phyloP scores from a whole-genome alignment of 1,140 invertebrate genomes.

The Drosophila baimaii region DNA sequence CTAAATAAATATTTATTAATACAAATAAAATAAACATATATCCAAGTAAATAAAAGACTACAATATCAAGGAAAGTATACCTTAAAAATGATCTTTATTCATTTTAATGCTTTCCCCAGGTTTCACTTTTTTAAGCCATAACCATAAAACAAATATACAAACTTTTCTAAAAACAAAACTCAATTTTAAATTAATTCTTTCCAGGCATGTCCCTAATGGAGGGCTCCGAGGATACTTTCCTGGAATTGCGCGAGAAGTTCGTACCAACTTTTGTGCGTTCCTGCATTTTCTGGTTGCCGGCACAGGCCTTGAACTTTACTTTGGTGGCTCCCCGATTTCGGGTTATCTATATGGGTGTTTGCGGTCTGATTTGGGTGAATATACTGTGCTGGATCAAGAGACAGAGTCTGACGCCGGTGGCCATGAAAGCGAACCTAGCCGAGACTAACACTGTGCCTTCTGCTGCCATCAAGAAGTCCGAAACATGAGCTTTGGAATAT shows the following conservation, averaged over 20 bases:
- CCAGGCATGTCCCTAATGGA: conserved; percentile 91
- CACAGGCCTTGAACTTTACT: conserved; percentile 90
- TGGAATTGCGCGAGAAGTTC: conserved; percentile 90
- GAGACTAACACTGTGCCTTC: conserved; percentile 5
- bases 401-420: conserved; percentile 72
- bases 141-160: background rate
- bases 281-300: conserved; percentile 92
- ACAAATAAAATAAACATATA: background rate
- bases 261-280: conserved; percentile 89
- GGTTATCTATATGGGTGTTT: conserved; percentile 89
- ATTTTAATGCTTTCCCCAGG: background rate
- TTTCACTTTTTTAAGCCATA: no score
- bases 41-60: background rate
- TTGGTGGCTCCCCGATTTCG: conserved; percentile 88
- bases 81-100: background rate
- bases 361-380: conserved; percentile 91
- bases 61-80: background rate
- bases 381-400: conserved; percentile 91
- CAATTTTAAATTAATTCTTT: conserved; percentile 10
- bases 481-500: conserved; percentile 42
- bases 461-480: conserved; percentile 9
- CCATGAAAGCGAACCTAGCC: conserved; percentile 10
- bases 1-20: no score
- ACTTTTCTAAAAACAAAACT: background rate
- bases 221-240: conserved; percentile 87